Conservation (phyloP, 2,797 vertebrate genomes). For the Pempheris klunzingeri region DNA sequence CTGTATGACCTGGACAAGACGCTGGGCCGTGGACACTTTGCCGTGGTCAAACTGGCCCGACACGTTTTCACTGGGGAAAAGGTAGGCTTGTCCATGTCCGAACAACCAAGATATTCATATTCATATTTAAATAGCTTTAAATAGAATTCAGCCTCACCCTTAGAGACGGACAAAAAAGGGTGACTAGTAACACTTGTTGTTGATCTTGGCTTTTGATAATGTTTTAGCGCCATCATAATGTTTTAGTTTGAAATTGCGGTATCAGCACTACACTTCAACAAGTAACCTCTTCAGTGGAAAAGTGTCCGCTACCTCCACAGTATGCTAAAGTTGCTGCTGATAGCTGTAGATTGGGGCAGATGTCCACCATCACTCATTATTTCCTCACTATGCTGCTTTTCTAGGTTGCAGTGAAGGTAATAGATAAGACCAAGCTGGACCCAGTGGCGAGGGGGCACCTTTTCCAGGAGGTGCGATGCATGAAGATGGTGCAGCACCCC, state of each 20-base stretch:
- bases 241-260: too few relatives aligned
- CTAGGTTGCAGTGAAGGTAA: slow-evolving; percentile 97
- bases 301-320: not conserved
- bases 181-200: not conserved
- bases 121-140: not conserved
- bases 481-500: slow-evolving; percentile 99
- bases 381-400: not conserved
- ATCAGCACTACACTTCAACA: not conserved
- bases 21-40: slow-evolving; percentile 97
- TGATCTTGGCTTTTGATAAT: slow-evolving; percentile 1
- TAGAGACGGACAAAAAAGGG: slow-evolving; percentile 10
- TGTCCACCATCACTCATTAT: not conserved
- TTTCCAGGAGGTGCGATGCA: slow-evolving; percentile 98
- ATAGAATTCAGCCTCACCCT: slow-evolving; percentile 15
- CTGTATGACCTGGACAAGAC: slow-evolving; percentile 99
- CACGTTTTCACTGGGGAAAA: slow-evolving; percentile 99
- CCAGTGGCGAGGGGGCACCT: slow-evolving; percentile 94
- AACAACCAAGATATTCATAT: not conserved
- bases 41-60: slow-evolving; percentile 97
- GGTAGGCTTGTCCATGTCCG: slow-evolving; percentile 53
- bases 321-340: not conserved
- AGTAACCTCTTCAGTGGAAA: not conserved
- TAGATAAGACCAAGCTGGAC: slow-evolving; percentile 98
- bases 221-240: not conserved
- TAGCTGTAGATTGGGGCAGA: not conserved